phyloP scores from a whole-genome alignment of 2,797 vertebrate genomes.

The Crenichthys baileyi region DNA sequence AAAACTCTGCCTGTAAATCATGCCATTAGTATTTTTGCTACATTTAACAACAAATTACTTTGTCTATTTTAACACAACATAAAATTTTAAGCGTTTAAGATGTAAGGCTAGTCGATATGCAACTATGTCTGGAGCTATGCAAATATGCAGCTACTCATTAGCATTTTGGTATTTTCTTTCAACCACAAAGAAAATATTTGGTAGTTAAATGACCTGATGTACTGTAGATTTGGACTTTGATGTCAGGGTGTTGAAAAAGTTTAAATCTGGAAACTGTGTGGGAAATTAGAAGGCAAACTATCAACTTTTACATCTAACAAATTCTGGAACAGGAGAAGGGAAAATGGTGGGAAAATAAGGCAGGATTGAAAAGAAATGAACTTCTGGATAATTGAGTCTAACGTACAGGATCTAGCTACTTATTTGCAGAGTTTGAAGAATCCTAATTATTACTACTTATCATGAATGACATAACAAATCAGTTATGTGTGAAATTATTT shows the following conservation, averaged over 20 bases:
- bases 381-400: no score
- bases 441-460: no score
- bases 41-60: slow-evolving; percentile 15
- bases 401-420: no score
- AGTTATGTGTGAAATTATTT: no score
- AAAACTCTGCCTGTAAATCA: neutral
- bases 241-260: neutral
- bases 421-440: no score
- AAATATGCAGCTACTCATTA: neutral
- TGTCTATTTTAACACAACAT: neutral
- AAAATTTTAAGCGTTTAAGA: slow-evolving; percentile 13
- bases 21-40: slow-evolving; percentile 11
- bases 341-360: neutral
- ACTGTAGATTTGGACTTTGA: neutral
- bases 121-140: neutral
- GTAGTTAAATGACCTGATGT: no score
- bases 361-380: neutral
- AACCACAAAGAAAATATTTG: neutral
- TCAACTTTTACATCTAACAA: neutral
- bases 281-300: neutral
- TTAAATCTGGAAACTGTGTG: neutral
- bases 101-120: slow-evolving; percentile 15
- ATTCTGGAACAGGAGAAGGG: neutral
- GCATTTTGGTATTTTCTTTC: slow-evolving; percentile 6
- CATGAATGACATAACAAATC: no score